Base-by-base conservation (phyloP, 2,888 invertebrate genomes). In the Torymus auratus region DNA sequence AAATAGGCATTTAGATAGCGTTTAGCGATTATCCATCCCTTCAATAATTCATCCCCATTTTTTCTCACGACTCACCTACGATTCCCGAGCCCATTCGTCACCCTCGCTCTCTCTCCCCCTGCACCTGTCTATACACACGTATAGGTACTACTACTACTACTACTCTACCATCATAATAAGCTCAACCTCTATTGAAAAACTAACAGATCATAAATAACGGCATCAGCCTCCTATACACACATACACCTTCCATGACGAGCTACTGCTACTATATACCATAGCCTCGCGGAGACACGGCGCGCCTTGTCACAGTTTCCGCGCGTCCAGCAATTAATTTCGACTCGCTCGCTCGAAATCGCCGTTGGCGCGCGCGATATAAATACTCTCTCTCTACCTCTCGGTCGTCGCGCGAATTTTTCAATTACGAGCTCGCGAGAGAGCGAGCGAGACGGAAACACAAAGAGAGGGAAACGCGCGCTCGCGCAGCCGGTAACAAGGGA, bases 331-430 rank as follows among this genome's bases (percentile, higher is more conserved):
- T 81, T 81, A 76, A 81, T 81, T 81, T 77, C 76, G 60, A 76
- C 41, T 41, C 5, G 41, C 41, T 41, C 41, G 41, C 41, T 41
- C 70, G 76, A 73, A 82, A 82, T 78, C 69, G 41, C 70, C 68
- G 68, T 70, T 62, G 50, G 52, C 14, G 15, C 61, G 62, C 61
- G 64, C 67, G 70, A 78, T 78, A 77, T 79, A 77, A 76, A 81
- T 78, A 73, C 65, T 64, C 72, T 41, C 28, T n/a, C 58, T 68
- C 65, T 64, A 69, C 41, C 15, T 14, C 58, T 72, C 28, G 61
- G 17, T 12, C 28, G 67, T 69, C 68, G 79, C 23, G 78, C 82
- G 71, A 84, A 84, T 86, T 85, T 85, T 87, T 85, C 85, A 86
- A 86, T 86, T 86, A 86, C 82, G 83, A 83, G 81, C 83, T 67